These are phyloP conservation scores for Drosophila lacertosa DNA, from an alignment of 1,140 invertebrate genomes.

Conservation along the genomic window DNA sequence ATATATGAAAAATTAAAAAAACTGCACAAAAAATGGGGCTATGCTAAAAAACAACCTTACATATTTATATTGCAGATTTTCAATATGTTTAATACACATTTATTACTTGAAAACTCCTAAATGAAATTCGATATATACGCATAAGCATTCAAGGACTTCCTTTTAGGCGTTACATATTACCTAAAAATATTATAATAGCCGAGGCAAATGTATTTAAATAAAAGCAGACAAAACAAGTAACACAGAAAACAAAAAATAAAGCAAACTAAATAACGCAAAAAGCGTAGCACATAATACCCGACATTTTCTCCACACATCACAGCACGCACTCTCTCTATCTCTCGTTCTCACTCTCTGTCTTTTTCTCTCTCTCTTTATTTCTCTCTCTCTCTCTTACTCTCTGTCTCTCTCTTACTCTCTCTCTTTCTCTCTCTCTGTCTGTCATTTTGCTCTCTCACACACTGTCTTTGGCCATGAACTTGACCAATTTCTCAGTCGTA, in stretches of 20 bases:
- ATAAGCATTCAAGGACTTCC: no score
- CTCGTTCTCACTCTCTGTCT: slow-evolving; percentile 10
- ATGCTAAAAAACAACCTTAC: no score
- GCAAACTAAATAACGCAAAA: slow-evolving; percentile 28
- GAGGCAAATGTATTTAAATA: slow-evolving; percentile 1
- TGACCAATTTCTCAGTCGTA: slow-evolving; percentile 50
- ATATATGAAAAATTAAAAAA: slow-evolving; percentile 18
- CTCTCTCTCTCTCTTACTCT: slow-evolving; percentile 2
- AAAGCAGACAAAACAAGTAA: background rate
- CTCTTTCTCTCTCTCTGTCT: slow-evolving; percentile 15
- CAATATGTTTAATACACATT: no score
- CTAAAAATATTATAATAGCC: background rate
- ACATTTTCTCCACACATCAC: slow-evolving; percentile 13
- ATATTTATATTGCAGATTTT: no score
- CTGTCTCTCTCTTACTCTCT: slow-evolving; percentile 17
- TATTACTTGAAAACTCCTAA: slow-evolving; percentile 11
- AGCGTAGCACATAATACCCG: slow-evolving; percentile 9
- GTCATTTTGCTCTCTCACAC: no score
- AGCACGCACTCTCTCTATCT: slow-evolving; percentile 10
- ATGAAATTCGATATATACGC: no score
- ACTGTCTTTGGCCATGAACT: slow-evolving; percentile 66
- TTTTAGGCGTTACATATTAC: background rate
- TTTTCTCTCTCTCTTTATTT: no score
- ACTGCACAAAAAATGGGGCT: slow-evolving; percentile 6
- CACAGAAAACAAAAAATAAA: slow-evolving; percentile 11